A percentile compares a stretch with the other conserved stretches of the same genome.
Evolutionary conservation across 2,888 invertebrate species (phyloP).

Genomic region (Callimorpha dominula): DNA sequence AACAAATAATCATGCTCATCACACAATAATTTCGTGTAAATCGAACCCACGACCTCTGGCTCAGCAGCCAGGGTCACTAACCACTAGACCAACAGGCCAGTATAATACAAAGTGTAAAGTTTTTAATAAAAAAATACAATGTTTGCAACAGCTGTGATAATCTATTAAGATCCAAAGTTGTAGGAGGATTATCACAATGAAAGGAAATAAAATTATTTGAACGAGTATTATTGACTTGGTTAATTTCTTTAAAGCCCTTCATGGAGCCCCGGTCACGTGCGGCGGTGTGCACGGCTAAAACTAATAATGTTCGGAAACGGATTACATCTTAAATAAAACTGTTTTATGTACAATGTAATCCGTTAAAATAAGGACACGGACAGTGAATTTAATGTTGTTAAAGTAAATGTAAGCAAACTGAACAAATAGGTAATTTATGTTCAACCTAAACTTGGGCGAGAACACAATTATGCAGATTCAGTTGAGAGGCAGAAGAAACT

Average conservation of each 20-base stretch:
- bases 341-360: not conserved
- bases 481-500: no score
- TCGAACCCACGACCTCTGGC: no score
- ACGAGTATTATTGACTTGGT: conserved; percentile 1
- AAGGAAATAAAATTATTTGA: not conserved
- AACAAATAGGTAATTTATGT: no score
- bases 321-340: not conserved
- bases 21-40: no score
- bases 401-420: no score
- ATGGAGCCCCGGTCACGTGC: not conserved
- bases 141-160: not conserved
- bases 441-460: no score
- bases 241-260: conserved; percentile 12
- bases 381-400: no score
- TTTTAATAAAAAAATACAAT: no score
- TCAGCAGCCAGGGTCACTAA: no score
- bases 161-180: not conserved
- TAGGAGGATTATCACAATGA: not conserved
- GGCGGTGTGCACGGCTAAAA: not conserved
- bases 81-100: no score
- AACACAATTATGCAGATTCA: no score
- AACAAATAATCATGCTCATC: no score
- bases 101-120: not conserved
- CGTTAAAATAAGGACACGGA: not conserved
- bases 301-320: not conserved